Evolutionary conservation across 2,797 vertebrate genomes (phyloP), one percentile per base, ranked within the genome.

Genomic region (Mormyrops attenuatus): DNA sequence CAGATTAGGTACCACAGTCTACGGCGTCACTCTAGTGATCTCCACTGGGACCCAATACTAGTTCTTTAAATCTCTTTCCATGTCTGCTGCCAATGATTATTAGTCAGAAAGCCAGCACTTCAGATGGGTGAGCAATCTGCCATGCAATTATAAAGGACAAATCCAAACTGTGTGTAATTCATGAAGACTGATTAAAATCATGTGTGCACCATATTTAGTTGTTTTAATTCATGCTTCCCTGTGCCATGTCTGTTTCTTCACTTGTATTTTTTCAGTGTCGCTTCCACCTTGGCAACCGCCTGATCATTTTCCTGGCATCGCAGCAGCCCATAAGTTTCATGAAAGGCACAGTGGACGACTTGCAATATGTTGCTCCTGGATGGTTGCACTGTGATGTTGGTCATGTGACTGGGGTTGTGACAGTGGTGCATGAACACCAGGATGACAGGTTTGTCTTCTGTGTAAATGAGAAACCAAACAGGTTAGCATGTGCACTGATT

Each of bases 391-490:
- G 69, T 60, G 77, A 88, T 92, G 0, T 82, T 0, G 34, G 22
- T 11, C 0, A 88, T 0, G 0, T 6, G 0, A 0, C 90, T 0
- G 52, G 52, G 13, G 13, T 0, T 0, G 3, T 17, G 52, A 53
- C 52, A 53, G 13, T 53, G 52, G 90, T 94, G 93, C 91, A 93
- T 91, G 90, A 53, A 17, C 52, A 53, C 52, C 52, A 53, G 52
- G 52, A 53, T 53, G 52, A 53, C 52, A 1, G 11, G 13, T 17
- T 53, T 53, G 52, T 53, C 0, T 53, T 0, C 52, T 53, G 52
- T 0, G 17, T 0, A 57, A 57, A 0, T 0, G 0, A 57, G 1
- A 20, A 57, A n/a, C 0, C 17, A 57, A 57, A 1, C 1, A 6
- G 5, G 53, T 57, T 20, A 20, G 3, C 5, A 5, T 17, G 53